Evolutionary conservation across 2,888 invertebrate species (phyloP).

Genomic region (Ophion obscuratus): DNA sequence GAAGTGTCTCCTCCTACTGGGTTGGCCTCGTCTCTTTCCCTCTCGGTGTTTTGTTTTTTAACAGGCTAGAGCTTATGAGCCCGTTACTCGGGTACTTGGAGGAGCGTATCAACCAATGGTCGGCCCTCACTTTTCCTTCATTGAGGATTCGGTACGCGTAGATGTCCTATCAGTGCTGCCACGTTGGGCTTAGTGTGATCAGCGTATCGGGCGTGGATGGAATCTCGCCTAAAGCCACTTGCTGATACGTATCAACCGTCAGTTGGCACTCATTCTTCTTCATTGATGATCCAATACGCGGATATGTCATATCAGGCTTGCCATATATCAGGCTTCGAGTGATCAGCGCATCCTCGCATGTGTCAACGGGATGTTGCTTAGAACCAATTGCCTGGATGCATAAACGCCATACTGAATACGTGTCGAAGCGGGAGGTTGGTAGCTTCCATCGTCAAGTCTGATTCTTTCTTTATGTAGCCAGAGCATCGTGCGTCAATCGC

Average conservation of each 20-base stretch:
- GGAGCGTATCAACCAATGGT: not conserved
- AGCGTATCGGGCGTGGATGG: no score
- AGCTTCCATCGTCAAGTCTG: not conserved
- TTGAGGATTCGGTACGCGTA: not conserved
- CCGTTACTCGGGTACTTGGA: slow-evolving; percentile 7
- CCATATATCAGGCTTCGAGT: not conserved
- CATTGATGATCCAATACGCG: not conserved
- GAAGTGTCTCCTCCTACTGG: slow-evolving; percentile 57
- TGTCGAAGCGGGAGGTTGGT: not conserved
- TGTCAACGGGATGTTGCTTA: not conserved
- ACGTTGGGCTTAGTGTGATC: no score
- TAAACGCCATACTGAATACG: not conserved
- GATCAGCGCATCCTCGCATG: not conserved
- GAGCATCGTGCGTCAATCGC: slow-evolving; percentile 1
- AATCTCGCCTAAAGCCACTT: not conserved
- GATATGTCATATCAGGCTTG: not conserved
- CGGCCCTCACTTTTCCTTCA: not conserved
- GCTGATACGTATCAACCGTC: not conserved
- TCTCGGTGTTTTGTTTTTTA: slow-evolving; percentile 11
- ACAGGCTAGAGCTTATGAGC: slow-evolving; percentile 1
- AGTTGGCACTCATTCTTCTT: not conserved
- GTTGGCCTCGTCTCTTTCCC: slow-evolving; percentile 16
- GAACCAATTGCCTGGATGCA: not conserved
- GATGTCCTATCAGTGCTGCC: not conserved
- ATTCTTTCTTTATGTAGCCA: slow-evolving; percentile 4